phyloP scores from a whole-genome alignment of 2,888 invertebrate species.

The Pachycephus smyrnensis region DNA sequence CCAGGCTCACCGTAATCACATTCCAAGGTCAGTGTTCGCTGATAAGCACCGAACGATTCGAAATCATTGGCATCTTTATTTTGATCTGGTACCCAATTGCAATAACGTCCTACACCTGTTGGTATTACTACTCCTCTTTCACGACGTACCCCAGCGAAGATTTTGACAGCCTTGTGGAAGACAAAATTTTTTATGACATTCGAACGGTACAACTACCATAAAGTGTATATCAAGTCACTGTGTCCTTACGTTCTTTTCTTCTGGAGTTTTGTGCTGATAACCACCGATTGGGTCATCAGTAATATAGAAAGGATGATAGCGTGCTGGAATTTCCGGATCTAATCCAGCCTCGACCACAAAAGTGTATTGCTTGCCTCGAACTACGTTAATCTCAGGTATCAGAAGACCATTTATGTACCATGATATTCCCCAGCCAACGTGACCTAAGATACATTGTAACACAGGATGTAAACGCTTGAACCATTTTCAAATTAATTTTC shows the following conservation, averaged over 20 bases:
- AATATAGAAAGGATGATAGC: slow-evolving; percentile 94
- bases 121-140: slow-evolving; percentile 79
- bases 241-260: slow-evolving; percentile 81
- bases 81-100: slow-evolving; percentile 87
- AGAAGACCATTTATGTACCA: slow-evolving; percentile 95
- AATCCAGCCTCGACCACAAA: slow-evolving; percentile 90
- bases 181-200: slow-evolving; percentile 28
- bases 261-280: slow-evolving; percentile 83
- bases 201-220: not conserved
- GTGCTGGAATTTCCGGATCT: slow-evolving; percentile 82
- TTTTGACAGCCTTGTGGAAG: slow-evolving; percentile 75
- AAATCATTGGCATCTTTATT: slow-evolving; percentile 85
- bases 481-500: not conserved
- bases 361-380: slow-evolving; percentile 87
- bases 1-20: slow-evolving; percentile 90
- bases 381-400: slow-evolving; percentile 91
- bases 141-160: slow-evolving; percentile 85
- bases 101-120: slow-evolving; percentile 85
- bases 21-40: slow-evolving; percentile 83
- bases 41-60: slow-evolving; percentile 90
- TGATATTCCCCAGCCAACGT: slow-evolving; percentile 93
- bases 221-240: not conserved
- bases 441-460: slow-evolving; percentile 71
- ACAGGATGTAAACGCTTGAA: slow-evolving; percentile 5
- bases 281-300: slow-evolving; percentile 94